Evolutionary conservation across 2,888 invertebrate species (phyloP).

Genomic region (Drosophila paranaensis): DNA sequence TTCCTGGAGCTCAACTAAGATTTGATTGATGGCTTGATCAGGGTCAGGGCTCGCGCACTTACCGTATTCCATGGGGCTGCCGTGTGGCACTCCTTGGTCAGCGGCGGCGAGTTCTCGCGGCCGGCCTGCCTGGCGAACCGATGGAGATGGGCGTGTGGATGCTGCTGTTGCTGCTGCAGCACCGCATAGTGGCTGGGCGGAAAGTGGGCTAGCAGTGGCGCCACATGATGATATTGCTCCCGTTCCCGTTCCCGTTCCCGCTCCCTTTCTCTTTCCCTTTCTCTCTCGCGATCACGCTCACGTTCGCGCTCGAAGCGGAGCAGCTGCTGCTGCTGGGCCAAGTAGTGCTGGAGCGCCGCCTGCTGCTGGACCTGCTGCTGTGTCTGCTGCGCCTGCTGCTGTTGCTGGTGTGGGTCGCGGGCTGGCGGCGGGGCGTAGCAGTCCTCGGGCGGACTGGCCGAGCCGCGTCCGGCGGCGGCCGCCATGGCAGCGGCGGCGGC

Average conservation of each 20-base stretch:
- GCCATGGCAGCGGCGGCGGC: constrained; percentile 64
- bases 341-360: constrained; percentile 78
- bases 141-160: constrained; percentile 56
- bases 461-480: constrained; percentile 60
- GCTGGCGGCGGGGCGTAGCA: constrained; percentile 46
- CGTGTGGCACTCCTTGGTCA: constrained; percentile 43
- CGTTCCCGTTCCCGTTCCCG: constrained; percentile 1
- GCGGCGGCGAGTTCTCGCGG: constrained; percentile 45
- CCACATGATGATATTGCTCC: constrained; percentile 62
- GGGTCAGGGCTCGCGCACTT: constrained; percentile 6
- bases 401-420: constrained; percentile 65
- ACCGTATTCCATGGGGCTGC: constrained; percentile 48
- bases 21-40: background rate
- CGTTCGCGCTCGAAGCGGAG: constrained; percentile 75
- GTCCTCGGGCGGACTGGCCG: constrained; percentile 58
- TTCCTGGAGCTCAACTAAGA: background rate
- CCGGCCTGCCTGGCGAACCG: constrained; percentile 49
- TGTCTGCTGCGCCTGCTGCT: constrained; percentile 53
- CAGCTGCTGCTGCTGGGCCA: constrained; percentile 79
- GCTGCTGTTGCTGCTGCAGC: constrained; percentile 69
- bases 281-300: constrained; percentile 60
- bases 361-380: constrained; percentile 72
- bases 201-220: constrained; percentile 63
- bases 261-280: constrained; percentile 42
- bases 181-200: constrained; percentile 71